These are phyloP conservation scores for Ceryle rudis DNA, from an alignment of 2,797 vertebrate genomes.

Conservation along the genomic window DNA sequence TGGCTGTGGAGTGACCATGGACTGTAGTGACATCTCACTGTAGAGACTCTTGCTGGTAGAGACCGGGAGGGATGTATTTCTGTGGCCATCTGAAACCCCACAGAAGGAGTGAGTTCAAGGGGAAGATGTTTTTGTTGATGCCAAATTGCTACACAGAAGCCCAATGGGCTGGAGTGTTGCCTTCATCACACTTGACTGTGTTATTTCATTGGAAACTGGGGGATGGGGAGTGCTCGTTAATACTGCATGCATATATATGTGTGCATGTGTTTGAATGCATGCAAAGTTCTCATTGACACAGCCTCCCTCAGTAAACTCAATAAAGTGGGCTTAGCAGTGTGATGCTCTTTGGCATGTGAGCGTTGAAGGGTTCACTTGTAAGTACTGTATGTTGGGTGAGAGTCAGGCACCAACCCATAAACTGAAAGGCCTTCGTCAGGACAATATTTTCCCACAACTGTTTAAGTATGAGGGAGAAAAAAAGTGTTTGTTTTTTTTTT, in stretches of 20 bases:
- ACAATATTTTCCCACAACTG: neutral
- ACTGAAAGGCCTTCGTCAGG: neutral
- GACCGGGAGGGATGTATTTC: neutral
- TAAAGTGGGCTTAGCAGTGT: neutral
- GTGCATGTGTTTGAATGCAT: fast-evolving
- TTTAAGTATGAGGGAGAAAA: neutral
- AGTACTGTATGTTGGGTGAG: neutral
- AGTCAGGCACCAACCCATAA: neutral
- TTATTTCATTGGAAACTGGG: neutral
- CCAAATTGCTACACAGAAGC: neutral
- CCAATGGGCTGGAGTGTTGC: neutral
- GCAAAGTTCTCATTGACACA: neutral
- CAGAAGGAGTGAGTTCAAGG: neutral
- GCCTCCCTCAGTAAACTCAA: neutral
- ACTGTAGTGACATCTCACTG: too few species aligned
- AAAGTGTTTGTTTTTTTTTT: too few species aligned
- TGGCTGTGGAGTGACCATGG: neutral
- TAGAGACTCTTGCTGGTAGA: neutral
- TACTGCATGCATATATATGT: too few species aligned
- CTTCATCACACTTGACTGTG: neutral
- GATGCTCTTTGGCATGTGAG: fast-evolving
- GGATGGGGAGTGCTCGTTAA: fast-evolving
- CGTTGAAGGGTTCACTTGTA: neutral
- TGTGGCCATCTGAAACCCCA: neutral
- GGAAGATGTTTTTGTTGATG: neutral